Conservation (phyloP, 2,888 invertebrate species). For the Aquatica leii region DNA sequence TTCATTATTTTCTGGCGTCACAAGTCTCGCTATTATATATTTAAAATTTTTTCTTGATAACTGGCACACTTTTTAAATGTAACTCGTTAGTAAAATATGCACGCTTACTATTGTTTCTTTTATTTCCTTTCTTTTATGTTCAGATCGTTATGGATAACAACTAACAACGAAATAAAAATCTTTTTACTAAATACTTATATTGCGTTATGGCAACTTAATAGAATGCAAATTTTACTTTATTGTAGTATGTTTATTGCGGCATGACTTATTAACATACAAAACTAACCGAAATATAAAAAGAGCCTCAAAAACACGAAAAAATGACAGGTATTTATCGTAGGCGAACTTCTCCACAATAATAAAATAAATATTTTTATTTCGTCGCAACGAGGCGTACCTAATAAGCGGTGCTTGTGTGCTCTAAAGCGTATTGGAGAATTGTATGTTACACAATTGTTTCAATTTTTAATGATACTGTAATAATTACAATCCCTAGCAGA, state of each 20-base stretch:
- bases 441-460: too few relatives aligned
- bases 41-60: conserved; percentile 34
- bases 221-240: conserved; percentile 32
- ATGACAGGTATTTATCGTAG: not conserved
- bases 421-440: too few relatives aligned
- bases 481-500: too few relatives aligned
- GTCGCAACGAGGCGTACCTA: too few relatives aligned
- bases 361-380: too few relatives aligned
- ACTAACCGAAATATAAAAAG: not conserved
- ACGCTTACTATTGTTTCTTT: conserved; percentile 36
- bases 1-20: conserved; percentile 35
- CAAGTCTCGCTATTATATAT: conserved; percentile 30
- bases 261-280: conserved; percentile 17
- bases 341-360: too few relatives aligned
- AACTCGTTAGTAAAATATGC: conserved; percentile 36
- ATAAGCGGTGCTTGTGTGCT: too few relatives aligned
- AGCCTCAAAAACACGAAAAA: conserved; percentile 3
- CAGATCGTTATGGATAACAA: conserved; percentile 33
- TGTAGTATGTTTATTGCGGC: conserved; percentile 29
- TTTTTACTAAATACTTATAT: conserved; percentile 32
- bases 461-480: too few relatives aligned
- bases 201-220: conserved; percentile 28
- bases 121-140: conserved; percentile 35
- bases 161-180: conserved; percentile 28
- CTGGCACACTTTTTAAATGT: conserved; percentile 36